Base-by-base conservation (phyloP, 2,113 vertebrate genomes). In the Hystrix brachyura region DNA sequence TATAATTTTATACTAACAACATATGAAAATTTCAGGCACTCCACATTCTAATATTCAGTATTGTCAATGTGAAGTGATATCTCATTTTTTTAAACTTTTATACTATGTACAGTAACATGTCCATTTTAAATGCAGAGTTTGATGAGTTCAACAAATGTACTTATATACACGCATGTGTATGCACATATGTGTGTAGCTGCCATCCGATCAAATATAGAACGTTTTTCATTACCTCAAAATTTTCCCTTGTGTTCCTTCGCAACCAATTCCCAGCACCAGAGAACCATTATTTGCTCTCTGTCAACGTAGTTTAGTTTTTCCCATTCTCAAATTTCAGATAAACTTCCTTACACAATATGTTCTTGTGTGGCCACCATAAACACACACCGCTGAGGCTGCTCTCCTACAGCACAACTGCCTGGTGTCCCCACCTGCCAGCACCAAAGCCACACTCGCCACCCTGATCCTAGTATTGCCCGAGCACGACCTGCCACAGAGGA, bases 121-220 rank as follows among this genome's bases (percentile, higher is more conserved):
- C 43, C 25, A 29, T 64, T 95, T 90, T 87, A 93, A 93, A 29
- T 57, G 29, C 29, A 87, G n/a, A 78, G 34, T 81, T 87, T 95
- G 34, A 72, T 90, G 19, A 86, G n/a, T 57, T 96, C 55, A 79
- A 80, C 32, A 89, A 94, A 43, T 80, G 32, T 82, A 38, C 67
- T 27, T 87, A 48, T 59, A 17, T 15, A 59, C 15, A n/a, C 34
- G 38, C 7, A 21, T 17, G 7, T 34, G 51, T 46, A 14, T n/a
- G 23, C 48, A 13, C 38, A 29, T 74, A 5, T 60, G 38, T 82
- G 27, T 74, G 48, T 53, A 67, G 32, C 60, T 57, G 74, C 67
- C n/a, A 90, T 13, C 46, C 64, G 83, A 74, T 72, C 67, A 87
- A 94, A 67, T 71, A 78, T 1, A 90, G 60, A 78, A 94, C 46